Conservation (phyloP, 2,888 invertebrate genomes). For the Campopleginae sp. region DNA sequence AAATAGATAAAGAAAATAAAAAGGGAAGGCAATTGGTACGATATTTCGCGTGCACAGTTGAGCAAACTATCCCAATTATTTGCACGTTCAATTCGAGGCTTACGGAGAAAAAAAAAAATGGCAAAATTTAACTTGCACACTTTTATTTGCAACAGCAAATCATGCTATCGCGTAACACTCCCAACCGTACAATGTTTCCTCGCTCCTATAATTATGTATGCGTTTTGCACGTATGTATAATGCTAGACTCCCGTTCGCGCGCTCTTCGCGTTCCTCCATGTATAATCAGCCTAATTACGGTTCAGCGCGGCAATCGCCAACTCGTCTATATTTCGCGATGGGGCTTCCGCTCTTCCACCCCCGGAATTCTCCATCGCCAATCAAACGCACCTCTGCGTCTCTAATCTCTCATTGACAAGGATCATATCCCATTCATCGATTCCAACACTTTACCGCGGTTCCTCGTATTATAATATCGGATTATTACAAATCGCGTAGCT, state of each 20-base stretch:
- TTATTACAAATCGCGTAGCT: not conserved
- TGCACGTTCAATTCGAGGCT: not conserved
- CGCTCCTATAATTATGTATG: slow-evolving; percentile 4
- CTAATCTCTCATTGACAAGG: not conserved
- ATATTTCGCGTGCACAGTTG: not conserved
- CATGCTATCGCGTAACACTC: slow-evolving; percentile 31
- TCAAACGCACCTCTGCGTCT: slow-evolving; percentile 3
- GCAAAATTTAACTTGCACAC: not conserved
- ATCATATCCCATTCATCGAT: not conserved
- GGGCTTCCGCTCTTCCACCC: slow-evolving; percentile 36
- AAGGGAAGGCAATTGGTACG: not conserved
- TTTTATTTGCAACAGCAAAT: slow-evolving; percentile 39
- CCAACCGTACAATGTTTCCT: slow-evolving; percentile 45
- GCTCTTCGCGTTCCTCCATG: slow-evolving; percentile 28
- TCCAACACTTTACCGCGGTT: not conserved
- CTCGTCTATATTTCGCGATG: slow-evolving; percentile 16
- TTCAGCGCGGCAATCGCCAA: slow-evolving; percentile 20
- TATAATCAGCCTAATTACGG: slow-evolving; percentile 61
- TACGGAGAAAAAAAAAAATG: not conserved
- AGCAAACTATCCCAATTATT: slow-evolving; percentile 4
- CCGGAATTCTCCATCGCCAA: slow-evolving; percentile 5
- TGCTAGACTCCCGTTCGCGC: slow-evolving; percentile 31
- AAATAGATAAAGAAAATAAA: not conserved
- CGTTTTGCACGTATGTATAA: slow-evolving; percentile 24
- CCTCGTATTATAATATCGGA: not conserved